Evolutionary conservation across 1,140 invertebrate genomes (phyloP).

Genomic region (Brachionus paranguensis): DNA sequence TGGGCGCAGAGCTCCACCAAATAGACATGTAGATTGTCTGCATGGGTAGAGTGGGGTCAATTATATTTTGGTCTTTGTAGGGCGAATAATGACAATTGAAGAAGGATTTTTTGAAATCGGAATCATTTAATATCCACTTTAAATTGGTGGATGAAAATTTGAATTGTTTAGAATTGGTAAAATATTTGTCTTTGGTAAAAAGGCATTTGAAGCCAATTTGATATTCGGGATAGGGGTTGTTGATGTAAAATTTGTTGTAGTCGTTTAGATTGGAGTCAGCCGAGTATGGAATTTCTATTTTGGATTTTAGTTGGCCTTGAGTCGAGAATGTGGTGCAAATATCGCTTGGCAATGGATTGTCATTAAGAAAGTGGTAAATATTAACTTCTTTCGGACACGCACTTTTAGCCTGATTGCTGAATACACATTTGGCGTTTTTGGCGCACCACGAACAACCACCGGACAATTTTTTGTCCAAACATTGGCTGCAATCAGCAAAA

Average conservation of each 20-base stretch:
- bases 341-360: background rate
- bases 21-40: slow-evolving; percentile 21
- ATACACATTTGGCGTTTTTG: slow-evolving; percentile 26
- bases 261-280: background rate
- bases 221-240: slow-evolving; percentile 7
- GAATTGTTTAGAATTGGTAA: background rate
- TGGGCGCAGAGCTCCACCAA: background rate
- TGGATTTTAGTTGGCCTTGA: background rate
- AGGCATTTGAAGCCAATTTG: background rate
- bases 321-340: background rate
- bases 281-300: slow-evolving; percentile 9
- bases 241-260: slow-evolving; percentile 11
- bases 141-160: background rate
- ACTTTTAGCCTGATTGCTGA: background rate
- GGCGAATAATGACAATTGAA: slow-evolving; percentile 5
- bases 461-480: background rate
- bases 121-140: background rate
- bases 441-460: slow-evolving; percentile 26
- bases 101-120: background rate
- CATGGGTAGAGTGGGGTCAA: background rate
- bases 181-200: background rate
- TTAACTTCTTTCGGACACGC: background rate
- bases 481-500: slow-evolving; percentile 25
- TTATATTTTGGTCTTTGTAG: background rate
- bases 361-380: background rate